Conservation (phyloP, 2,888 invertebrate genomes). For the Drosophila mettleri region DNA sequence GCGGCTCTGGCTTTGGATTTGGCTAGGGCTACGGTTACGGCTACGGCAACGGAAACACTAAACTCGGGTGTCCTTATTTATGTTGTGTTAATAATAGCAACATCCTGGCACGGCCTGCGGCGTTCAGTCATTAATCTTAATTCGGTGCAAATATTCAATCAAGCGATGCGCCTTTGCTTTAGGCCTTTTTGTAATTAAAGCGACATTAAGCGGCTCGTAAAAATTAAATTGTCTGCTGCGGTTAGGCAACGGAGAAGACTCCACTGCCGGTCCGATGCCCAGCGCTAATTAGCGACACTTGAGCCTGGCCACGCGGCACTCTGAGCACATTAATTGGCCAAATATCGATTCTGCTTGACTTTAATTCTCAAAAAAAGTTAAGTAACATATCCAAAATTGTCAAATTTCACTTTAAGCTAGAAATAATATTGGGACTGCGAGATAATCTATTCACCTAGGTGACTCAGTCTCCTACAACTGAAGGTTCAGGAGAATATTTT, state of each 20-base stretch:
- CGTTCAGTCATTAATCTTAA: constrained; percentile 66
- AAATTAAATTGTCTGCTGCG: constrained; percentile 70
- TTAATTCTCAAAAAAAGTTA: neutral
- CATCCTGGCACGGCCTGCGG: constrained; percentile 18
- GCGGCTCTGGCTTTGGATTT: neutral
- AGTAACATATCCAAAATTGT: too few relatives aligned
- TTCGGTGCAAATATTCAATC: constrained; percentile 71
- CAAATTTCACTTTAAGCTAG: neutral
- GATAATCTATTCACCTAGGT: too few relatives aligned
- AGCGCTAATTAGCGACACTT: constrained; percentile 40
- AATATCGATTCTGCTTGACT: constrained; percentile 16
- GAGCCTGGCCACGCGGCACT: constrained; percentile 19
- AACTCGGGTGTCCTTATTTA: constrained; percentile 57
- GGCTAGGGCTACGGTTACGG: constrained; percentile 1
- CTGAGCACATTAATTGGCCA: constrained; percentile 15
- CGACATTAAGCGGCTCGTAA: constrained; percentile 71
- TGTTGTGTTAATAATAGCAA: constrained; percentile 55
- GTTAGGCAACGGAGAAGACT: neutral
- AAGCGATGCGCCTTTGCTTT: constrained; percentile 33
- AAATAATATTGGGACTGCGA: too few relatives aligned
- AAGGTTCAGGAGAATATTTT: too few relatives aligned
- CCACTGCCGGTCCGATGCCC: neutral
- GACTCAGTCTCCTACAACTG: too few relatives aligned
- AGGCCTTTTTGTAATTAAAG: constrained; percentile 60
- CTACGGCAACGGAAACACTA: constrained; percentile 18